Conservation (phyloP, 2,888 invertebrate species). For the Ophion obscuratus region DNA sequence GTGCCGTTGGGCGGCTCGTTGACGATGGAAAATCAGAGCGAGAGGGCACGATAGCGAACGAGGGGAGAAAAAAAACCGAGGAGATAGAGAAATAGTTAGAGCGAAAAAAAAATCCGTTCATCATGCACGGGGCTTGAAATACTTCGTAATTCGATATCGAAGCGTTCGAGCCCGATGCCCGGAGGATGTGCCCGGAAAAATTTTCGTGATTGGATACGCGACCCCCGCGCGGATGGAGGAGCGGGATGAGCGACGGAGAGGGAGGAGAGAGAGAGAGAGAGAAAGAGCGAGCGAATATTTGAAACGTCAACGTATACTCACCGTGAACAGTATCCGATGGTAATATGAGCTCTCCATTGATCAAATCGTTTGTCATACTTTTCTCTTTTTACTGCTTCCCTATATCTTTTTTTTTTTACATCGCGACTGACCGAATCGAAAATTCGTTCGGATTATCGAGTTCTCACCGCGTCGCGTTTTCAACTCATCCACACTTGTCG, state of each 20-base stretch:
- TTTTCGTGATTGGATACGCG: conserved; percentile 54
- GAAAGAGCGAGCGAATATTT: conserved; percentile 34
- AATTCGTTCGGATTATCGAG: conserved; percentile 57
- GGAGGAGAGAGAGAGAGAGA: conserved; percentile 18
- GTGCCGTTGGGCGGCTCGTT: conserved; percentile 53
- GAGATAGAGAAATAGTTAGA: conserved; percentile 22
- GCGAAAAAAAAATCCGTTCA: conserved; percentile 48
- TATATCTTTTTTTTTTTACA: conserved; percentile 30
- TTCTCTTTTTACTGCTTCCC: background rate
- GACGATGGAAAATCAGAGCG: conserved; percentile 54
- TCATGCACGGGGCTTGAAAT: conserved; percentile 54
- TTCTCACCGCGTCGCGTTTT: conserved; percentile 28
- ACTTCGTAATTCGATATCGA: conserved; percentile 65
- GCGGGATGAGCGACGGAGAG: background rate
- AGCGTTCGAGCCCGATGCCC: conserved; percentile 59
- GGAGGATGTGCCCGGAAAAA: conserved; percentile 53
- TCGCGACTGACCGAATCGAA: conserved; percentile 48
- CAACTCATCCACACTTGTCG: background rate
- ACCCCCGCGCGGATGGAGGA: conserved; percentile 7
- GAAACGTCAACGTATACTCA: conserved; percentile 63
- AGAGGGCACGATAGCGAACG: conserved; percentile 12
- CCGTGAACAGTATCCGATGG: conserved; percentile 36
- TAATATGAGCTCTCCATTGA: conserved; percentile 42
- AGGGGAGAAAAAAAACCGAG: background rate
- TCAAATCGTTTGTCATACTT: conserved; percentile 25